Evolutionary conservation across 2,113 vertebrate genomes (phyloP).

Genomic region (Silurus meridionalis): DNA sequence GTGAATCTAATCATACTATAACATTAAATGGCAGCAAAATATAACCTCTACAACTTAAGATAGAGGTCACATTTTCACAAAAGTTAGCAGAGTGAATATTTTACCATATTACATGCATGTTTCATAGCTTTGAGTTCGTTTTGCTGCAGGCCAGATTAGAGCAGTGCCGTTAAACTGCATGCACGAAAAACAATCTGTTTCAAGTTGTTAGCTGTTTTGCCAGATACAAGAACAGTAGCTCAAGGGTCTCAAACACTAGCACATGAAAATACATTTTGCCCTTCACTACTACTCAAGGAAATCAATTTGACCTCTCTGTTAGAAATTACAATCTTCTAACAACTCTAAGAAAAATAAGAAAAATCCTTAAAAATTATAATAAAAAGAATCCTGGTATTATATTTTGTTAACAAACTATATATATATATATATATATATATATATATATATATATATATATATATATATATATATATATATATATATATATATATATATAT

Average conservation of each 20-base stretch:
- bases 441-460: too few species aligned
- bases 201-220: neutral
- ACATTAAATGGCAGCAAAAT: neutral
- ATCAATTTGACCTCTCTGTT: conserved; percentile 42
- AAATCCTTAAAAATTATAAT: too few species aligned
- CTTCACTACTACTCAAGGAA: conserved; percentile 15
- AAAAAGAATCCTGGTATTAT: neutral
- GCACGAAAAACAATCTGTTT: conserved; percentile 28
- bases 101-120: conserved; percentile 26
- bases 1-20: neutral
- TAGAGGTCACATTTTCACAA: neutral
- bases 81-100: neutral
- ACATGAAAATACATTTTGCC: conserved; percentile 21
- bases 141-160: conserved; percentile 11
- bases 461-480: too few species aligned
- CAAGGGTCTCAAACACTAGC: conserved; percentile 57
- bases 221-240: conserved; percentile 44
- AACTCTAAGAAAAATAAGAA: conserved; percentile 7
- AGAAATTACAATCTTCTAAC: conserved; percentile 51
- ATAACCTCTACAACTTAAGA: neutral
- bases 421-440: too few species aligned
- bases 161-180: conserved; percentile 20
- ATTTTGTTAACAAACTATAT: too few species aligned
- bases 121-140: neutral
- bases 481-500: too few species aligned